Evolutionary conservation across 2,888 invertebrate species (phyloP), one percentile per base, ranked within the genome.

Genomic region (Amphipyra berbera): DNA sequence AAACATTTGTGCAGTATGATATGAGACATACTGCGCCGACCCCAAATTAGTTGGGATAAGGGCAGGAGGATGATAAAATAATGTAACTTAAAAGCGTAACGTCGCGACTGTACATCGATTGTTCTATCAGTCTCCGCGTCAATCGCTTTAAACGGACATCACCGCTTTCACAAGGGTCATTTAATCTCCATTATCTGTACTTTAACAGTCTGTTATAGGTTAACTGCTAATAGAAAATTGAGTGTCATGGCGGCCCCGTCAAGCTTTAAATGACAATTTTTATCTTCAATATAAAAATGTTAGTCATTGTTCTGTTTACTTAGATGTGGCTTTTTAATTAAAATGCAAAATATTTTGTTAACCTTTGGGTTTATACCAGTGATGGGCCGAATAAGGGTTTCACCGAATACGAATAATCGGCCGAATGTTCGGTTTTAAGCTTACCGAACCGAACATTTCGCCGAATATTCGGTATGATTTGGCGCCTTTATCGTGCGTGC

Each of bases 191-290:
- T 61, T 74, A 53, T 57, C 48, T 42, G 55, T 58, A 49, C 45
- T 60, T 59, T 74, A 74, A 74, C 44, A 40, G 61, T 37, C 45
- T 53, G 50, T 74, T 75, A 61, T 70, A 54, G 41, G 63, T 75
- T 74, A 75, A 75, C 74, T 74, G 74, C 74, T 71, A 74, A 74
- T 74, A 71, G 74, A 68, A 61, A 53, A 61, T 67, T 63, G 52
- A 63, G 53, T 50, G 60, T 56, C 58, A 60, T 49, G 61, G 63
- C 57, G 35, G 10, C 35, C n/a, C 13, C 27, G 27, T 30, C 41
- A 55, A 46, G 13, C 15, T 10, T 49, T 44, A 54, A 57, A 65
- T 47, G 48, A 13, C 14, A 1, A 41, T 66, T 58, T 59, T 50
- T 56, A 46, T 60, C 14, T 45, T 14, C 3, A 30, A 38, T 49